Evolutionary conservation across 2,888 invertebrate species (phyloP).

Genomic region (Drosophila affinis): DNA sequence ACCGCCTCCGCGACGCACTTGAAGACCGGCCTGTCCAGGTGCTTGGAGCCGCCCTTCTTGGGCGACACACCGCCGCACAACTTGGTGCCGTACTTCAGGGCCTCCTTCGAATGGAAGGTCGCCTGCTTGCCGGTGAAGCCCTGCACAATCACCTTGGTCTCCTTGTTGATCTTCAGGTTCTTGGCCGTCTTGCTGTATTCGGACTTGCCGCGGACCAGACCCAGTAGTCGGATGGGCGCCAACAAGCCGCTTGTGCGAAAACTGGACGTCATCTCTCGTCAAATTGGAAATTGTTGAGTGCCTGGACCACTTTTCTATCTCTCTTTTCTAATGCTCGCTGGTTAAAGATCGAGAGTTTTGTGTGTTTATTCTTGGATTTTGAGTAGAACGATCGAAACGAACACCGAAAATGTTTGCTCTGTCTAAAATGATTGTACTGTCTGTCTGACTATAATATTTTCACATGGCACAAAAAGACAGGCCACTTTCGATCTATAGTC

Average conservation of each 20-base stretch:
- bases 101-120: slow-evolving; percentile 96
- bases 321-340: too few species aligned
- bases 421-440: slow-evolving; percentile 23
- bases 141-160: slow-evolving; percentile 97
- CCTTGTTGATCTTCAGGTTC: slow-evolving; percentile 90
- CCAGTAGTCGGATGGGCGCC: background rate
- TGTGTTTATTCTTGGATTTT: slow-evolving; percentile 37
- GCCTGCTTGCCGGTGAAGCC: slow-evolving; percentile 99
- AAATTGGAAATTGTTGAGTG: too few species aligned
- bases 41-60: slow-evolving; percentile 91
- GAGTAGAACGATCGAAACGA: slow-evolving; percentile 46
- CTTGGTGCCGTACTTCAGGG: slow-evolving; percentile 98
- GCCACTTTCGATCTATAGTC: too few species aligned
- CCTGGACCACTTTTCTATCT: too few species aligned
- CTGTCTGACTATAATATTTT: background rate
- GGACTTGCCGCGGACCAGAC: slow-evolving; percentile 24
- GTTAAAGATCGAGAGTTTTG: too few species aligned
- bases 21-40: slow-evolving; percentile 89
- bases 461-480: background rate
- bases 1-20: slow-evolving; percentile 88
- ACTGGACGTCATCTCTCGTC: slow-evolving; percentile 26
- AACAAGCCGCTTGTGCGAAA: slow-evolving; percentile 5
- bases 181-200: slow-evolving; percentile 81
- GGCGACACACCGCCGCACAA: slow-evolving; percentile 91
- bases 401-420: slow-evolving; percentile 27